Conservation (phyloP, 2,888 invertebrate genomes). For the Aspidiotus rigidus region DNA sequence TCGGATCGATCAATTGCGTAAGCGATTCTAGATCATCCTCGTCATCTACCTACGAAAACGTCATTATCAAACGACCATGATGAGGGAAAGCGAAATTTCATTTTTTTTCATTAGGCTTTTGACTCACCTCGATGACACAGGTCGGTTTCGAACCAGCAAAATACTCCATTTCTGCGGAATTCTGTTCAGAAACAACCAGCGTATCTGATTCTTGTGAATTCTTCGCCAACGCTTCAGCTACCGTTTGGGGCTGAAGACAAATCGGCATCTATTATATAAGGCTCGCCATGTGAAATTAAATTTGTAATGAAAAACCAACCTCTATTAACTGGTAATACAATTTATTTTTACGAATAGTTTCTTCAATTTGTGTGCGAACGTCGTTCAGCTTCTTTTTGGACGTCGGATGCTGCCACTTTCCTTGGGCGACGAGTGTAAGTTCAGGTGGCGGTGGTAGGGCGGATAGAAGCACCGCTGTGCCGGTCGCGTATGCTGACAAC, state of each 20-base stretch:
- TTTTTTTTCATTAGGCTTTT: background rate
- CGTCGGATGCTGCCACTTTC: slow-evolving; percentile 55
- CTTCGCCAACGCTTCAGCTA: too few species aligned
- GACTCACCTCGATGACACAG: slow-evolving; percentile 59
- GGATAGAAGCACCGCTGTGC: slow-evolving; percentile 69
- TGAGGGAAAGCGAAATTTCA: background rate
- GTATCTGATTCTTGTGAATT: too few species aligned
- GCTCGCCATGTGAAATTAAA: too few species aligned
- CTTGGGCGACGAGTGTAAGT: slow-evolving; percentile 58
- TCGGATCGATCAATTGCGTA: slow-evolving; percentile 61
- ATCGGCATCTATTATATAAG: too few species aligned
- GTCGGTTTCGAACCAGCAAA: slow-evolving; percentile 67
- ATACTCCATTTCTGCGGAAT: slow-evolving; percentile 55
- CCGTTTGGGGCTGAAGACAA: too few species aligned
- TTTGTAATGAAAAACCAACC: slow-evolving; percentile 8
- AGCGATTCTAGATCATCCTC: slow-evolving; percentile 71
- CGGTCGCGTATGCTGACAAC: slow-evolving; percentile 79
- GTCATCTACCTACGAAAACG: slow-evolving; percentile 57
- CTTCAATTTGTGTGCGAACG: slow-evolving; percentile 55
- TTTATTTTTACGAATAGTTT: slow-evolving; percentile 60
- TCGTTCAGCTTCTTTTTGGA: slow-evolving; percentile 50
- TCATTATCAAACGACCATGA: background rate
- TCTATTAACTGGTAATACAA: slow-evolving; percentile 53
- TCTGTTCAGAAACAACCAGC: slow-evolving; percentile 43
- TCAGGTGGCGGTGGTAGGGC: slow-evolving; percentile 67